These are phyloP conservation scores for Vanessa tameamea DNA, from an alignment of 1,140 invertebrate genomes.

Conservation along the genomic window DNA sequence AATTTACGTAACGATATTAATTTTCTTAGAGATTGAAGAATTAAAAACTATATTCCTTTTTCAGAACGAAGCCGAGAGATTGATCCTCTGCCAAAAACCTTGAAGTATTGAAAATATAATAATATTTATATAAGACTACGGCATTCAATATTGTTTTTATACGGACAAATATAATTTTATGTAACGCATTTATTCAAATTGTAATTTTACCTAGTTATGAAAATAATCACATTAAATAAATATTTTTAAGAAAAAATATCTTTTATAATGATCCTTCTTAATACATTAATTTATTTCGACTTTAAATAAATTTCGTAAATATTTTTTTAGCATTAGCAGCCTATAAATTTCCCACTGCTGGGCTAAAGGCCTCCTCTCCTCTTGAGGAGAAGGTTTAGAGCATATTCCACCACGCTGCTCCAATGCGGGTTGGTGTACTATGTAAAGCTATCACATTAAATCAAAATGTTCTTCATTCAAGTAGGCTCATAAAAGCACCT, in stretches of 20 bases:
- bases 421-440: too few relatives aligned
- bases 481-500: too few relatives aligned
- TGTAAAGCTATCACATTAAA: too few relatives aligned
- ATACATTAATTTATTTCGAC: too few relatives aligned
- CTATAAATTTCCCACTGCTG: too few relatives aligned
- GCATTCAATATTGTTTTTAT: background rate
- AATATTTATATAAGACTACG: background rate
- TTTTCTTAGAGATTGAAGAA: background rate
- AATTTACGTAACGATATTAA: background rate
- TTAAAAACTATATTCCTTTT: constrained; percentile 31
- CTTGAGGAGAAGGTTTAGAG: too few relatives aligned
- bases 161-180: constrained; percentile 10
- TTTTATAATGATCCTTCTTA: background rate
- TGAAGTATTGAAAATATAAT: constrained; percentile 30
- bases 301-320: too few relatives aligned
- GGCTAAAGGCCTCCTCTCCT: too few relatives aligned
- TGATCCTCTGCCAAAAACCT: constrained; percentile 63
- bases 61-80: constrained; percentile 66
- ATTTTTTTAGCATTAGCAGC: too few relatives aligned
- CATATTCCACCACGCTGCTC: too few relatives aligned
- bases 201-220: background rate
- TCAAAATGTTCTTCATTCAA: too few relatives aligned
- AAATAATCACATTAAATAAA: background rate
- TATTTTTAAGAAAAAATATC: background rate
- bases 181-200: constrained; percentile 1